phyloP scores from a whole-genome alignment of 2,888 invertebrate genomes.

The Stenurella melanura region DNA sequence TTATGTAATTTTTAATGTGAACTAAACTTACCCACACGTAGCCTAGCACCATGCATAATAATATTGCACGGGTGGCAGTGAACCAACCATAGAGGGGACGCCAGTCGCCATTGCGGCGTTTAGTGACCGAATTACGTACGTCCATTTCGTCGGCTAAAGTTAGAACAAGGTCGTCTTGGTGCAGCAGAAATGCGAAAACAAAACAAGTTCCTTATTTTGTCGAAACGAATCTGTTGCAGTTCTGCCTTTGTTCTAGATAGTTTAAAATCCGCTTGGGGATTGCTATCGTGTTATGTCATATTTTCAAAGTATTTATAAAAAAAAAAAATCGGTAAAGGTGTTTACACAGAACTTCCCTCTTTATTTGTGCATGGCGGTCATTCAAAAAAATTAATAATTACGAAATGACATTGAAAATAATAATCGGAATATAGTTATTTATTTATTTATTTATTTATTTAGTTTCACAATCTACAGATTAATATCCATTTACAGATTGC shows the following conservation, averaged over 20 bases:
- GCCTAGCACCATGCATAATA: not conserved
- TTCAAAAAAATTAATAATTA: no score
- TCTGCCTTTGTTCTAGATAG: not conserved
- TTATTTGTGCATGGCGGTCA: no score
- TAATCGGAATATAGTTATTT: no score
- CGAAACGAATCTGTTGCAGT: slow-evolving; percentile 1
- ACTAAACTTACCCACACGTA: not conserved
- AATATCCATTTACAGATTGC: no score
- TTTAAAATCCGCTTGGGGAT: not conserved
- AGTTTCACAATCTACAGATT: no score
- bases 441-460: no score
- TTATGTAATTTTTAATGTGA: not conserved
- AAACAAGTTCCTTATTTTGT: slow-evolving; percentile 25
- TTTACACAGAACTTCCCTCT: no score
- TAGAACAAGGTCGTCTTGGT: slow-evolving; percentile 42
- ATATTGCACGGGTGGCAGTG: not conserved
- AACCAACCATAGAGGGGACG: not conserved
- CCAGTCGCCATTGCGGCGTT: slow-evolving; percentile 2
- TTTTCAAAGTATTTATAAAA: no score
- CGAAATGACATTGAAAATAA: no score
- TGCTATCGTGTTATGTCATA: not conserved
- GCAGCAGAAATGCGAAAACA: slow-evolving; percentile 31
- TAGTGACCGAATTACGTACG: slow-evolving; percentile 15
- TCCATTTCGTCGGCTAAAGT: slow-evolving; percentile 33
- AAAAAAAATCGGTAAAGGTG: no score